A percentile compares a stretch with the other conserved stretches of the same genome.
These are phyloP conservation scores for Apoderus coryli DNA, from an alignment of 2,888 invertebrate species.

Conservation along the genomic window DNA sequence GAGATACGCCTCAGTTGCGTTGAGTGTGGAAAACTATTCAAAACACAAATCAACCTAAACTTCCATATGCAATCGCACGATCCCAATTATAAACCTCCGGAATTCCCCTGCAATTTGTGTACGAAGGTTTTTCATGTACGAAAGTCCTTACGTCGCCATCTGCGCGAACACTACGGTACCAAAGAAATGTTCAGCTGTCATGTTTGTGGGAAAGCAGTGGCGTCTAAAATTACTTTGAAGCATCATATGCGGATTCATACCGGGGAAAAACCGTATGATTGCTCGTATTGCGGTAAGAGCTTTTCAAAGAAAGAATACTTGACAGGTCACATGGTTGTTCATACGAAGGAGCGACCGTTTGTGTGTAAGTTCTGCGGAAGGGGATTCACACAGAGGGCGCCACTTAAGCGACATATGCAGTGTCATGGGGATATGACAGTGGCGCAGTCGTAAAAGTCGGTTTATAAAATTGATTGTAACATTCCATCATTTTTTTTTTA, in stretches of 20 bases:
- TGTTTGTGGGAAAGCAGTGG: constrained; percentile 12
- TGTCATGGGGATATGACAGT: no score
- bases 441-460: no score
- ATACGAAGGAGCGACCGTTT: constrained; percentile 34
- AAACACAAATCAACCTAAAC: constrained; percentile 9
- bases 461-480: no score
- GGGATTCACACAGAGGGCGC: constrained; percentile 37
- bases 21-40: constrained; percentile 18
- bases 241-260: constrained; percentile 30
- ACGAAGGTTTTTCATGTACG: constrained; percentile 6
- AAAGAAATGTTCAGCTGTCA: constrained; percentile 9
- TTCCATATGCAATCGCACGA: constrained; percentile 15
- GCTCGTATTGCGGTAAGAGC: constrained; percentile 16
- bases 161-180: constrained; percentile 4
- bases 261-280: constrained; percentile 24
- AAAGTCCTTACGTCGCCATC: constrained; percentile 4
- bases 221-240: constrained; percentile 27
- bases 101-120: constrained; percentile 11
- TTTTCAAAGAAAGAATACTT: constrained; percentile 17
- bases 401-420: constrained; percentile 35
- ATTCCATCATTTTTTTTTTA: no score
- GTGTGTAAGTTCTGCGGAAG: constrained; percentile 30
- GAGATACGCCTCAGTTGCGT: constrained; percentile 17
- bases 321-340: constrained; percentile 33
- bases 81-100: constrained; percentile 12